Base-by-base conservation (phyloP, 2,797 vertebrate species). In the Potorous gilbertii region DNA sequence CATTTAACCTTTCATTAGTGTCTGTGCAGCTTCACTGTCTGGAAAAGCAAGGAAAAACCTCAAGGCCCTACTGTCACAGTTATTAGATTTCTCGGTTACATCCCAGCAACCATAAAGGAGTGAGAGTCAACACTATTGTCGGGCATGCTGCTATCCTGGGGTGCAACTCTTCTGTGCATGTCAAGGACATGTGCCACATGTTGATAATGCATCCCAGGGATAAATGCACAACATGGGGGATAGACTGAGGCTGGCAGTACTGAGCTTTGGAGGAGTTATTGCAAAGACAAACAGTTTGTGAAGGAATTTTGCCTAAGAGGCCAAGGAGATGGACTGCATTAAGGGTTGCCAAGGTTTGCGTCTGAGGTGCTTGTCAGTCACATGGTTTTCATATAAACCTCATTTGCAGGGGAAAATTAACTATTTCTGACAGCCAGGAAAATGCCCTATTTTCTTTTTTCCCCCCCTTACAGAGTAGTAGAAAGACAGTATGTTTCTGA, bases 1-100 rank as follows among this genome's bases (percentile, higher is more conserved):
- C 99, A 99, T 99, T 99, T 99, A 99, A 99, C 99, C 99, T 99
- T 99, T 99, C 99, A 99, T 99, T 99, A 99, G 99, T 99, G 99
- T 99, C 99, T 99, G 99, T 99, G 99, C 99, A 99, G 99, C 98
- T 98, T 99, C 99, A 99, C 99, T 99, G 99, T 99, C 99, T 99
- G 98, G 98, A 98, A 98, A 98, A 98, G 98, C 98, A 98, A 99
- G 99, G 99, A 99, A 98, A 99, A 99, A 99, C 99, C 99, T 98
- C 99, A 99, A 99, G 99, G 98, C 99, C 96, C 99, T 99, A 99
- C 99, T 99, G 99, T 99, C 99, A 99, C 99, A 99, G 99, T 99
- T 99, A 99, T 99, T 99, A 99, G 99, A 99, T 99, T 99, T 99
- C 99, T 99, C 98, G 21, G 99, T 99, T 99, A 99, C 99, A 99